Conservation (phyloP, 2,888 invertebrate species). For the Eristalis arbustorum region DNA sequence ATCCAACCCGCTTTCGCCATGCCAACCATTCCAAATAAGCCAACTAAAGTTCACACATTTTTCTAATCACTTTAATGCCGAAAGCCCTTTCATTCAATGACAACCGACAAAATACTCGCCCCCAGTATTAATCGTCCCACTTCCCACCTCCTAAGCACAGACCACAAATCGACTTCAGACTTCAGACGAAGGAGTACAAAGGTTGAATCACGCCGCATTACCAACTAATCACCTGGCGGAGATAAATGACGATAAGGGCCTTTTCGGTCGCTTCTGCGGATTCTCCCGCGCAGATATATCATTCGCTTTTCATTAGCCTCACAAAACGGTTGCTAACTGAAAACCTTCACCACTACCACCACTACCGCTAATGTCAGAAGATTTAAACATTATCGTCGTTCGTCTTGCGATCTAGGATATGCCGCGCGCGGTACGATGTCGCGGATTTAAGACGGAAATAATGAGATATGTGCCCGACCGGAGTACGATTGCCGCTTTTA, state of each 20-base stretch:
- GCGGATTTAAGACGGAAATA: constrained; percentile 70
- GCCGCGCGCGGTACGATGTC: not conserved
- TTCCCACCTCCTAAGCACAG: too few species aligned
- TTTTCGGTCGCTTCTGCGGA: constrained; percentile 34
- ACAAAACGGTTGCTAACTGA: constrained; percentile 32
- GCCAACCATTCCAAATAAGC: not conserved
- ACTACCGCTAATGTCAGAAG: not conserved
- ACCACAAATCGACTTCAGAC: constrained; percentile 4
- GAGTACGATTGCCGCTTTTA: constrained; percentile 50
- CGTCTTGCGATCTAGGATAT: constrained; percentile 41
- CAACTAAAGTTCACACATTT: not conserved
- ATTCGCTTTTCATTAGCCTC: constrained; percentile 53
- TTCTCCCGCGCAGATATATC: not conserved
- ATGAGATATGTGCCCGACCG: constrained; percentile 59
- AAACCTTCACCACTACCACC: not conserved
- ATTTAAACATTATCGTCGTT: constrained; percentile 49
- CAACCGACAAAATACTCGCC: not conserved
- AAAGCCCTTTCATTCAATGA: not conserved
- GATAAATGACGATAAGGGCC: constrained; percentile 29
- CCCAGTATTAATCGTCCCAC: not conserved
- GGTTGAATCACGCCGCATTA: constrained; percentile 5
- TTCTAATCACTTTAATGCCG: constrained; percentile 5
- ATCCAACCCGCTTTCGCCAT: not conserved
- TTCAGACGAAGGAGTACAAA: constrained; percentile 1
- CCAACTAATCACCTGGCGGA: constrained; percentile 48